Evolutionary conservation across 1,140 invertebrate species (phyloP).

Genomic region (Macrocentrus cingulum): DNA sequence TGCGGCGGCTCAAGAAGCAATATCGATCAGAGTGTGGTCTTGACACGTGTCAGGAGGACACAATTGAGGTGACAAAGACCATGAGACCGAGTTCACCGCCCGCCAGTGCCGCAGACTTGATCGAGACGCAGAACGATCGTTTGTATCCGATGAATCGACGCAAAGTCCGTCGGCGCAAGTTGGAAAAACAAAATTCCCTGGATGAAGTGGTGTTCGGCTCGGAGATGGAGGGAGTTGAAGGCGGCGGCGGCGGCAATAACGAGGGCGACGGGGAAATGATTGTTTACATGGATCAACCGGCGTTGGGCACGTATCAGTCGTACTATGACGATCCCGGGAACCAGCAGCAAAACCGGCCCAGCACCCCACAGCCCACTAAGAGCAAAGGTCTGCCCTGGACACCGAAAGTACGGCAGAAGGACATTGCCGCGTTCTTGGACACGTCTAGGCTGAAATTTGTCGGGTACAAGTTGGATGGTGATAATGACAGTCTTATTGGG

Average conservation of each 20-base stretch:
- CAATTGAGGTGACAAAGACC: conserved; percentile 85
- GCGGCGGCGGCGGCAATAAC: conserved; percentile 34
- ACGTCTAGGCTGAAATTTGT: conserved; percentile 93
- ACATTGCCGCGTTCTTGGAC: conserved; percentile 90
- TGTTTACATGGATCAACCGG: conserved; percentile 35
- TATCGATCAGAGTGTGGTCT: conserved; percentile 75
- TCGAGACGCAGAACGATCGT: conserved; percentile 78
- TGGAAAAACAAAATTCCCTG: conserved; percentile 92
- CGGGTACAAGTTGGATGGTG: conserved; percentile 84
- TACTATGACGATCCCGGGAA: conserved; percentile 47
- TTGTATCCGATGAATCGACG: conserved; percentile 55
- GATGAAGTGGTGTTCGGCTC: conserved; percentile 63
- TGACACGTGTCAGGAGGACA: conserved; percentile 82
- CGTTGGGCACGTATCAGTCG: conserved; percentile 35
- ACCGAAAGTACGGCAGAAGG: conserved; percentile 93
- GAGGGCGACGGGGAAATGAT: conserved; percentile 44
- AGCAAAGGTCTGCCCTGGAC: conserved; percentile 81
- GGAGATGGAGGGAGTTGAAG: conserved; percentile 55
- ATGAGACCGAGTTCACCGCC: conserved; percentile 96
- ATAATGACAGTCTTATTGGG: conserved; percentile 85
- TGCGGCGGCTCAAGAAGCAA: conserved; percentile 74
- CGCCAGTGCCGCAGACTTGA: conserved; percentile 85
- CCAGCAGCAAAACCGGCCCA: conserved; percentile 47
- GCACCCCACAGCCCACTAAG: conserved; percentile 54
- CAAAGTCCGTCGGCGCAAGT: conserved; percentile 30